Conservation (phyloP, 2,797 vertebrate genomes). For the Helostoma temminkii region DNA sequence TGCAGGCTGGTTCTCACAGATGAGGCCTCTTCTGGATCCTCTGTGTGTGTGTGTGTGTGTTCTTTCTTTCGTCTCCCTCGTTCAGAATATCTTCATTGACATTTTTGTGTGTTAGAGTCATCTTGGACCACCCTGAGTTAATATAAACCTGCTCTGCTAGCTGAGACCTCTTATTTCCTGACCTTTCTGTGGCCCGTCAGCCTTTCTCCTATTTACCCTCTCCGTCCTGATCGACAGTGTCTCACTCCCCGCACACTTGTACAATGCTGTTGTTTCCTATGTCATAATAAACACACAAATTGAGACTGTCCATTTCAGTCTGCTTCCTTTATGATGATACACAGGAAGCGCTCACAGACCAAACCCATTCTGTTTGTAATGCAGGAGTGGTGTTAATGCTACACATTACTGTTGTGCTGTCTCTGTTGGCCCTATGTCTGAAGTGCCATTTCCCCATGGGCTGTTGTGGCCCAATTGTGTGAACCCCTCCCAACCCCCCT, state of each 20-base stretch:
- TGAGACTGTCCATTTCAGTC: constrained; percentile 31
- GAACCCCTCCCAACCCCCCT: neutral
- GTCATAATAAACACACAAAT: constrained; percentile 46
- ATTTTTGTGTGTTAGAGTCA: constrained; percentile 82
- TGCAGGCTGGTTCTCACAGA: constrained; percentile 72
- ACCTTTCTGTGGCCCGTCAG: constrained; percentile 56
- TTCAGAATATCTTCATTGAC: constrained; percentile 73
- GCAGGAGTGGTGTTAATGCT: constrained; percentile 16
- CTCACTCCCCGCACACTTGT: constrained; percentile 15
- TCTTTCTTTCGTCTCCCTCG: constrained; percentile 42
- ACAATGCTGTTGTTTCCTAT: constrained; percentile 39
- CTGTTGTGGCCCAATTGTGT: constrained; percentile 62
- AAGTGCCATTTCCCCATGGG: constrained; percentile 58
- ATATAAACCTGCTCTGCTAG: constrained; percentile 75
- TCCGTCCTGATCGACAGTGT: constrained; percentile 20
- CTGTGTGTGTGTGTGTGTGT: constrained; percentile 14
- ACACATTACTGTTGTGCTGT: constrained; percentile 29
- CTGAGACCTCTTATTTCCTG: constrained; percentile 61
- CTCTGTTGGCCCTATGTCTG: constrained; percentile 52
- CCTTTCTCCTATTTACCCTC: constrained; percentile 18
- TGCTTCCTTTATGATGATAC: constrained; percentile 23
- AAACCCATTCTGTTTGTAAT: neutral
- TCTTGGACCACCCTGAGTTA: constrained; percentile 82
- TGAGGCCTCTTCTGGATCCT: constrained; percentile 46
- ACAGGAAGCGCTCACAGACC: constrained; percentile 36